Conservation (phyloP, 2,797 vertebrate genomes). For the Acipenser oxyrinchus region DNA sequence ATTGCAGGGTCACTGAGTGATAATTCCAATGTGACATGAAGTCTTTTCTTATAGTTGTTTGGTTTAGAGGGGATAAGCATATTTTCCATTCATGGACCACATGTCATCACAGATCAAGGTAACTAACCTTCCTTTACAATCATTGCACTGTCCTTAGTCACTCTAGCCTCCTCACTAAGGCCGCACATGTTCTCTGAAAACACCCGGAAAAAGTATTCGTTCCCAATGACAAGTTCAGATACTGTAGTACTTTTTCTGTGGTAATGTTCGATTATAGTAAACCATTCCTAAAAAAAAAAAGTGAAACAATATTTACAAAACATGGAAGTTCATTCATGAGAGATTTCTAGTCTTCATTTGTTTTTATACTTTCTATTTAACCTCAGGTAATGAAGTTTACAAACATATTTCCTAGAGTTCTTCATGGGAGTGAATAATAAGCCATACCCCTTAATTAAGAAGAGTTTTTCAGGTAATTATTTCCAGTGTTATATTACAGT, state of each 20-base stretch:
- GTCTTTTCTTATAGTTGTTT: too few species aligned
- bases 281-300: conserved; percentile 78
- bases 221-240: conserved; percentile 90
- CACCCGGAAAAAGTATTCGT: conserved; percentile 92
- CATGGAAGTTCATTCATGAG: background rate
- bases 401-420: too few species aligned
- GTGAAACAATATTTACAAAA: background rate
- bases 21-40: background rate
- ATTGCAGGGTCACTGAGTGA: background rate
- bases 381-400: too few species aligned
- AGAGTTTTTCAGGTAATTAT: too few species aligned
- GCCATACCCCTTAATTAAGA: background rate
- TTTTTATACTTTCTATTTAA: too few species aligned
- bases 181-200: conserved; percentile 95
- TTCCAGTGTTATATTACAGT: too few species aligned
- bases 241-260: conserved; percentile 87
- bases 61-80: too few species aligned
- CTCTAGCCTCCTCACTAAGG: conserved; percentile 81
- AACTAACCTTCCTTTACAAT: conserved; percentile 87
- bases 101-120: background rate
- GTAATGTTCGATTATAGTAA: conserved; percentile 91
- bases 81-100: too few species aligned
- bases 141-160: conserved; percentile 83
- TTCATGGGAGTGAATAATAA: background rate
- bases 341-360: too few species aligned